phyloP scores from a whole-genome alignment of 2,797 vertebrate species.

The Xiphophorus birchmanni region DNA sequence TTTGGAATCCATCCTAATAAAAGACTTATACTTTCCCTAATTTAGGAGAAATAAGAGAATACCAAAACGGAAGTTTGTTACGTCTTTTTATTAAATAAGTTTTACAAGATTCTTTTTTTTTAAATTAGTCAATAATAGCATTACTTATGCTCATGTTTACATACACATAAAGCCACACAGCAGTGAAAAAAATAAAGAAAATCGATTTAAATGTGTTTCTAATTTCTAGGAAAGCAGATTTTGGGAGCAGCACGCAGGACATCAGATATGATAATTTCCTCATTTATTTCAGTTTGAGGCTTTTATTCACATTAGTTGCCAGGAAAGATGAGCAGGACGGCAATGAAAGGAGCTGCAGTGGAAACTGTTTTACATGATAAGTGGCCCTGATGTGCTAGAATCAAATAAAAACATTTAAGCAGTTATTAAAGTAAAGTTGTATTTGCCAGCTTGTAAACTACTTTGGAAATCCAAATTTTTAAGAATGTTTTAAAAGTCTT shows the following conservation, averaged over 20 bases:
- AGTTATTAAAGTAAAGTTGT: background rate
- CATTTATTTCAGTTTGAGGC: background rate
- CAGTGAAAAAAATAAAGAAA: constrained; percentile 13
- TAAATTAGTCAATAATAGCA: constrained; percentile 6
- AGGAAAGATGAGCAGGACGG: background rate
- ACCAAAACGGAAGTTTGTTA: constrained; percentile 11
- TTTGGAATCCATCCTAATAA: background rate
- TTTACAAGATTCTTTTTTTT: constrained; percentile 28
- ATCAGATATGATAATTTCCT: background rate
- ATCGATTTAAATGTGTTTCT: constrained; percentile 9
- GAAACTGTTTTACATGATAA: constrained; percentile 2
- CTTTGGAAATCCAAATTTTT: background rate
- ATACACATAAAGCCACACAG: constrained; percentile 31
- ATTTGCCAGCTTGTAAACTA: background rate
- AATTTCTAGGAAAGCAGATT: background rate
- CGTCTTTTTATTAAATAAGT: constrained; percentile 35
- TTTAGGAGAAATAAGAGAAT: background rate
- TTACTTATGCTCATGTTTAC: constrained; percentile 10
- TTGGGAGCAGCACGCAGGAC: background rate
- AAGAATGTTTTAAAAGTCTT: background rate
- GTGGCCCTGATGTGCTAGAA: background rate
- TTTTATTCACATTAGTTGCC: constrained; percentile 1
- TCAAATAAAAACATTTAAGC: constrained; percentile 4
- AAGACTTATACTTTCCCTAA: background rate
- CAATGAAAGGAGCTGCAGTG: background rate